Percentiles rank a stretch among this genome's conserved stretches.
phyloP scores from a whole-genome alignment of 2,888 invertebrate genomes.

The Nudaria mundana region DNA sequence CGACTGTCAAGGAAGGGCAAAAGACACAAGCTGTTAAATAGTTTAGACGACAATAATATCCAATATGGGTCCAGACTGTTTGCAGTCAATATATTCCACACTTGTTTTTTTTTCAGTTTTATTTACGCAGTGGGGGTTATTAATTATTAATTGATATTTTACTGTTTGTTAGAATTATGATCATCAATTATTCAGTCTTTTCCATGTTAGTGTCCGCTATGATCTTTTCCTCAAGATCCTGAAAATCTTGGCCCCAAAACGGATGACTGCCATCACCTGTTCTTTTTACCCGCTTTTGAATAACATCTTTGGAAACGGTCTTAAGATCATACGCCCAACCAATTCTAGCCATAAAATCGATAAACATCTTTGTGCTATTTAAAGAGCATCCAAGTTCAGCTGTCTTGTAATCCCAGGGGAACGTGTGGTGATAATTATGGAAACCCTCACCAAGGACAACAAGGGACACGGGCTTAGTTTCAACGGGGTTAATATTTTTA shows the following conservation, averaged over 20 bases:
- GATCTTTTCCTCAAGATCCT: slow-evolving; percentile 38
- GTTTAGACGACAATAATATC: no score
- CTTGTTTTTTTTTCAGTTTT: no score
- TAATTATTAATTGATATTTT: no score
- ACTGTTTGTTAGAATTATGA: no score
- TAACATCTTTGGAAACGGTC: slow-evolving; percentile 85
- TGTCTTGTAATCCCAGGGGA: slow-evolving; percentile 93
- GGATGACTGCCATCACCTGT: slow-evolving; percentile 87
- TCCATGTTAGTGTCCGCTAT: slow-evolving; percentile 40
- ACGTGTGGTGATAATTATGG: slow-evolving; percentile 93
- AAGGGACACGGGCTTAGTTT: slow-evolving; percentile 84
- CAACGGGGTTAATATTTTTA: slow-evolving; percentile 86
- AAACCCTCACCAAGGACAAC: slow-evolving; percentile 89
- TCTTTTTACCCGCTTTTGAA: slow-evolving; percentile 85
- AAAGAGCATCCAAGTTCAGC: slow-evolving; percentile 88
- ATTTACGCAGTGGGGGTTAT: no score
- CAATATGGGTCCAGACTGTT: no score
- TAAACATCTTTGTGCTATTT: slow-evolving; percentile 88
- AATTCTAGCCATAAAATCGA: slow-evolving; percentile 89
- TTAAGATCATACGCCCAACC: slow-evolving; percentile 95
- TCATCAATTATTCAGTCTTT: slow-evolving; percentile 41
- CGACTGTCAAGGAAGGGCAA: no score
- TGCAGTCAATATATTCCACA: no score
- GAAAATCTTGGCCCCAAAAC: slow-evolving; percentile 86
- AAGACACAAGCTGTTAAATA: slow-evolving; percentile 13